Conservation (phyloP, 2,888 invertebrate genomes). For the Sisyra terminalis region DNA sequence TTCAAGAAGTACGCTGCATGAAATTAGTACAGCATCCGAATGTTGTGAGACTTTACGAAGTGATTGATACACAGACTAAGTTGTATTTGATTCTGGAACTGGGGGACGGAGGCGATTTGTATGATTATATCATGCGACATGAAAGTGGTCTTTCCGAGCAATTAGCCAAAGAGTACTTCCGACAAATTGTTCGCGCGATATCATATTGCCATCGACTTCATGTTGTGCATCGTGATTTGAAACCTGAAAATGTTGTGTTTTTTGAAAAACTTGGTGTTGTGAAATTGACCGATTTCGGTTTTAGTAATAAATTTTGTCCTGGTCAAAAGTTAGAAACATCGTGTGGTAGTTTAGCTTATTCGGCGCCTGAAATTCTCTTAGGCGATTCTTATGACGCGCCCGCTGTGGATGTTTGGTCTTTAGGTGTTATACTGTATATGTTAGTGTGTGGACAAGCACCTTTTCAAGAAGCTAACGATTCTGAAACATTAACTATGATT, state of each 20-base stretch:
- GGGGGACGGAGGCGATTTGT: conserved; percentile 96
- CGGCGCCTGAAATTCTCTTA: conserved; percentile 95
- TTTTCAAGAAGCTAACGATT: conserved; percentile 98
- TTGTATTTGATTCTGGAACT: conserved; percentile 91
- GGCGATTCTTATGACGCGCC: conserved; percentile 99
- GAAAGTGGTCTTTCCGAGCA: conserved; percentile 74
- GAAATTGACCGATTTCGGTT: conserved; percentile 97
- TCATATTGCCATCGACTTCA: conserved; percentile 92
- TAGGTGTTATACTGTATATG: conserved; percentile 98
- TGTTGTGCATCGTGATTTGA: conserved; percentile 82
- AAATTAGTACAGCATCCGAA: conserved; percentile 98
- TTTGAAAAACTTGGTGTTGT: conserved; percentile 94
- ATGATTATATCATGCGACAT: conserved; percentile 96
- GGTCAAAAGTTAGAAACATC: conserved; percentile 95
- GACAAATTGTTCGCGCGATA: conserved; percentile 94
- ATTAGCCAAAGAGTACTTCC: conserved; percentile 81
- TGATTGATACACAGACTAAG: conserved; percentile 98
- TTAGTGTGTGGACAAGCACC: conserved; percentile 94
- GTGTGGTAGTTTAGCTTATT: conserved; percentile 96
- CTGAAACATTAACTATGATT: conserved; percentile 97
- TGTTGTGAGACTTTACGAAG: conserved; percentile 95
- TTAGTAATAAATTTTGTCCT: conserved; percentile 90
- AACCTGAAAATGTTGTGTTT: conserved; percentile 99
- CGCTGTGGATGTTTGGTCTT: conserved; percentile 97
- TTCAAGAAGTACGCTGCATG: conserved; percentile 93